Percentiles rank a stretch among this genome's conserved stretches.
These are phyloP conservation scores for Euwallacea similis DNA, from an alignment of 1,140 invertebrate species.

Conservation along the genomic window DNA sequence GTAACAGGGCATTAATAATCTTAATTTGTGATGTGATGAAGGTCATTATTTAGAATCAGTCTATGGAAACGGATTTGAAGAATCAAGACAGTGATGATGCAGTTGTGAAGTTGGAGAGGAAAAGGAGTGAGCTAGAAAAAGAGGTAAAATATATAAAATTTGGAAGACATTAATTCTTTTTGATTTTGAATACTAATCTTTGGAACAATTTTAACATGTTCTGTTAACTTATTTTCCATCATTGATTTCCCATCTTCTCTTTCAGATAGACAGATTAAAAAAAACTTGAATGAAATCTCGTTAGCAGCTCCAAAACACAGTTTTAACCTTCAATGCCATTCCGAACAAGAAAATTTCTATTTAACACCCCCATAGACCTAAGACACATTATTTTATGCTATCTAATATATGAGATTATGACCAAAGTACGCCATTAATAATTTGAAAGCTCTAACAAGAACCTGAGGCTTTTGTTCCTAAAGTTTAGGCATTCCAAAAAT, in stretches of 20 bases:
- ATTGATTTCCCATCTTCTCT: neutral
- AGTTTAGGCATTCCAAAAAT: too few relatives aligned
- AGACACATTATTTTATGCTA: too few relatives aligned
- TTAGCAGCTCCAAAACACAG: neutral
- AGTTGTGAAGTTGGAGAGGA: conserved; percentile 12
- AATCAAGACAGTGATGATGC: neutral
- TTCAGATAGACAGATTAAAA: conserved; percentile 30
- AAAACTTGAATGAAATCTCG: conserved; percentile 28
- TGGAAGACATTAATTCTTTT: conserved; percentile 4
- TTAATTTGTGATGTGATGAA: neutral
- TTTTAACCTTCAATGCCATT: neutral
- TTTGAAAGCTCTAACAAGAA: too few relatives aligned
- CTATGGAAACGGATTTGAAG: conserved; percentile 8
- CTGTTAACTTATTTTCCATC: neutral
- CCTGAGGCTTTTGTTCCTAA: too few relatives aligned
- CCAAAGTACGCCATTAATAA: too few relatives aligned
- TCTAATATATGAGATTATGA: too few relatives aligned
- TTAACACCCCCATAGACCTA: too few relatives aligned
- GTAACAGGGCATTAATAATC: conserved; percentile 3
- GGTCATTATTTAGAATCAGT: conserved; percentile 12
- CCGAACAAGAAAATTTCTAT: neutral
- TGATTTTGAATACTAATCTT: neutral
- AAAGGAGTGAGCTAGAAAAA: conserved; percentile 24
- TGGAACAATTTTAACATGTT: neutral
- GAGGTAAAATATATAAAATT: conserved; percentile 10